Evolutionary conservation across 2,113 vertebrate species (phyloP).

Genomic region (Chauna torquata): DNA sequence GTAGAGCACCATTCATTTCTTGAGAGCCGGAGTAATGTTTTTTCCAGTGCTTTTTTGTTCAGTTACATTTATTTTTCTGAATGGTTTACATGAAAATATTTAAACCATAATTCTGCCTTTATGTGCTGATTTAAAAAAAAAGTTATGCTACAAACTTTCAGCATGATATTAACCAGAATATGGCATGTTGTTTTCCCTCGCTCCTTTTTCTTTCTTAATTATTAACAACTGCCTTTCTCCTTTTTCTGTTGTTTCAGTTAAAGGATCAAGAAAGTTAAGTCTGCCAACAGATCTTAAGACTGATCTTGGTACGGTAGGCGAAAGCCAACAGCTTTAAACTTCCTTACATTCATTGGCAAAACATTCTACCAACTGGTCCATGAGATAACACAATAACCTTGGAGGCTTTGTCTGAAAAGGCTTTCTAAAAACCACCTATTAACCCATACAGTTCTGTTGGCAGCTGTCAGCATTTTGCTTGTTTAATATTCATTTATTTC

Average conservation of each 20-base stretch:
- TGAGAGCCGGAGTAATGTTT: conserved; percentile 44
- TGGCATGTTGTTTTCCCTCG: conserved; percentile 66
- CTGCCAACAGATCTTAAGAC: conserved; percentile 99
- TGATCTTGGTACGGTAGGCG: conserved; percentile 99
- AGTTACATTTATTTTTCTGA: conserved; percentile 46
- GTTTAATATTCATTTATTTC: conserved; percentile 68
- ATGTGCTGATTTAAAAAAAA: conserved; percentile 8
- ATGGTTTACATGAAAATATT: conserved; percentile 30
- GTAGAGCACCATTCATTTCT: conserved; percentile 43
- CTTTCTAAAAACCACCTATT: conserved; percentile 76
- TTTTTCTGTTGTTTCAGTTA: conserved; percentile 99
- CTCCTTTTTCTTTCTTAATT: conserved; percentile 76
- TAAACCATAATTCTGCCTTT: conserved; percentile 36
- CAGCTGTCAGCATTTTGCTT: conserved; percentile 77
- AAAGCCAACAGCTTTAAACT: conserved; percentile 90
- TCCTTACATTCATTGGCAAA: conserved; percentile 78
- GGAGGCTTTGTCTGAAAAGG: conserved; percentile 66
- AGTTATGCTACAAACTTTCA: background rate
- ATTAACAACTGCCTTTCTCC: conserved; percentile 95
- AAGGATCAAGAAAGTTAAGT: conserved; percentile 99
- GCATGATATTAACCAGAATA: conserved; percentile 44
- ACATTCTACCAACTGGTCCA: conserved; percentile 73
- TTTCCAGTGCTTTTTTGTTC: conserved; percentile 30
- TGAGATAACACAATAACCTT: conserved; percentile 70
- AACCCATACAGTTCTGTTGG: conserved; percentile 83